These are phyloP conservation scores for Dorcus parallelipipedus DNA, from an alignment of 2,888 invertebrate species.

Conservation along the genomic window DNA sequence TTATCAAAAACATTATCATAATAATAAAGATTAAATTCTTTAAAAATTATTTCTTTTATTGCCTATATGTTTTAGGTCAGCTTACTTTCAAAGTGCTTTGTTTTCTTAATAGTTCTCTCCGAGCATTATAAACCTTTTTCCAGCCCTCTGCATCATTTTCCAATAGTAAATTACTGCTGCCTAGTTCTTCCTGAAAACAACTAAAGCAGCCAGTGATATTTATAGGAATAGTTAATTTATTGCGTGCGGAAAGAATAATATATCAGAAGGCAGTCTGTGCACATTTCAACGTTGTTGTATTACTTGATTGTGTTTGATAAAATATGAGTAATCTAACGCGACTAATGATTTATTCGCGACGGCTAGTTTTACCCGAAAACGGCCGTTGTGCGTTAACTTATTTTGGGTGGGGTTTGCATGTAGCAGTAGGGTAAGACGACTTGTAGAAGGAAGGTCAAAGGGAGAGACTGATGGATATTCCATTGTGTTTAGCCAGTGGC, in stretches of 20 bases:
- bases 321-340: not conserved
- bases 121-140: constrained; percentile 16
- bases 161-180: constrained; percentile 19
- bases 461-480: constrained; percentile 41
- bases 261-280: not conserved
- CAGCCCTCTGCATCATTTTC: constrained; percentile 19
- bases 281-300: not conserved
- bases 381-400: constrained; percentile 16
- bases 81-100: constrained; percentile 15
- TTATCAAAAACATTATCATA: too few relatives aligned
- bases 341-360: constrained; percentile 1
- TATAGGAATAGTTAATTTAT: constrained; percentile 17
- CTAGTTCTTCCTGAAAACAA: constrained; percentile 16
- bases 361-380: constrained; percentile 5
- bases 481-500: constrained; percentile 45
- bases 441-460: constrained; percentile 35
- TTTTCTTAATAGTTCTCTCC: constrained; percentile 20
- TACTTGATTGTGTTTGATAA: not conserved
- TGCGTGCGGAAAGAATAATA: constrained; percentile 7
- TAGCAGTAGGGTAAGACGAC: constrained; percentile 15
- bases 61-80: not conserved
- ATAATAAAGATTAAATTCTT: too few relatives aligned
- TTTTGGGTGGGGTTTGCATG: constrained; percentile 21
- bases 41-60: too few relatives aligned
- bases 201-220: constrained; percentile 12